A percentile compares a stretch with the other conserved stretches of the same genome.
These are phyloP conservation scores for Penaeus japonicus DNA, from an alignment of 1,140 invertebrate species.

Conservation along the genomic window DNA sequence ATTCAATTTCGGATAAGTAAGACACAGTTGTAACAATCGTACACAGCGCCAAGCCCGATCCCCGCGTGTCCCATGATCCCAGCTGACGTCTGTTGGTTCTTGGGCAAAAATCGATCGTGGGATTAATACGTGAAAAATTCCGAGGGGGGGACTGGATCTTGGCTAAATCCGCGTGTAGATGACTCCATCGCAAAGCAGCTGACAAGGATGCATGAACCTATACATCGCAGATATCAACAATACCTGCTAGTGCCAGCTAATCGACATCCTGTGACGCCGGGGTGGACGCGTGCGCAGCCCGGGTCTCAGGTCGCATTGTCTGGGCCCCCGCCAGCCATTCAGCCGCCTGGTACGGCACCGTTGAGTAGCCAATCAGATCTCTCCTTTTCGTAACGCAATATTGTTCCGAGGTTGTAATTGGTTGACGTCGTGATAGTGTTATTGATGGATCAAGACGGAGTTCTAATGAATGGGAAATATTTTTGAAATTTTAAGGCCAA, in stretches of 20 bases:
- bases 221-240: slow-evolving; percentile 36
- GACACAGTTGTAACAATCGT: too few relatives aligned
- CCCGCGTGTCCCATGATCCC: too few relatives aligned
- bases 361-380: slow-evolving; percentile 55
- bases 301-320: slow-evolving; percentile 35
- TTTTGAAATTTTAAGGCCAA: slow-evolving; percentile 11
- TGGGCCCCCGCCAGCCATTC: slow-evolving; percentile 40
- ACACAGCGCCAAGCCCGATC: too few relatives aligned
- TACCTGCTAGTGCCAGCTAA: slow-evolving; percentile 41
- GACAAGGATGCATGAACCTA: not conserved
- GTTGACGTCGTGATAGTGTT: slow-evolving; percentile 25
- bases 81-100: too few relatives aligned
- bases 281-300: slow-evolving; percentile 4
- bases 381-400: slow-evolving; percentile 49
- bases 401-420: slow-evolving; percentile 51
- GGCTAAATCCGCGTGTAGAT: too few relatives aligned
- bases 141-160: too few relatives aligned
- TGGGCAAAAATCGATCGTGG: too few relatives aligned
- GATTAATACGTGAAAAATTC: too few relatives aligned
- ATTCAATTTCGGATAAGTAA: too few relatives aligned
- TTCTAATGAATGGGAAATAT: slow-evolving; percentile 45
- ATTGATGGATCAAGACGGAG: slow-evolving; percentile 38
- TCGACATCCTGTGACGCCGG: slow-evolving; percentile 46
- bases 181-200: not conserved
- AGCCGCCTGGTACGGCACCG: slow-evolving; percentile 48